Base-by-base conservation (phyloP, 2,888 invertebrate genomes). In the Schrankia costaestrigalis region DNA sequence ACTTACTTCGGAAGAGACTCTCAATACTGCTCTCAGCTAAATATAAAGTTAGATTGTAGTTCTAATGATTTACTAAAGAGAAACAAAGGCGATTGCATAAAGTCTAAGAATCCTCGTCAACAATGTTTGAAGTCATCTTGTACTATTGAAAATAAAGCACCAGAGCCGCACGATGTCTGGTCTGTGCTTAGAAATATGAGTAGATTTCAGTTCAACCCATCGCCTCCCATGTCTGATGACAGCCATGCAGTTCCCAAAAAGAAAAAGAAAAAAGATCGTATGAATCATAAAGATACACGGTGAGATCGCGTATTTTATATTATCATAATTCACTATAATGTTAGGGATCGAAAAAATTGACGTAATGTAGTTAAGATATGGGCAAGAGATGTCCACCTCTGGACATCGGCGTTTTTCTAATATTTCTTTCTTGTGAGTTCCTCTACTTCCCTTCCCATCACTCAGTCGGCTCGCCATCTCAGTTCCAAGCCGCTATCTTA, bases 131-230 rank as follows among this genome's bases (percentile, higher is more conserved):
- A 31, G 22, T 11, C 11, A 4, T 21, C 10, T 18, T 10, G 24
- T 17, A 4, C n/a, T 2, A 3, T 13, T 13, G 14, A 10, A 7
- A 22, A 43, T 23, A 15, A n/a, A 19, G 46, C 36, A 18, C 7
- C 8, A 12, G n/a, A 10, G 9, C 54, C 69, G 8, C 69, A 76
- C 33, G 76, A 83, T 41, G 75, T 84, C 11, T 86, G 86, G 86
- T 47, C 77, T n/a, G 58, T 81, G 11, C 63, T 86, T 7, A 71
- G 75, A 45, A 78, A 78, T 54, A 73, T 85, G 14, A 81, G 85
- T 33, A 65, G 66, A 44, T 78, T 81, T 46, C 81, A 77, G 36
- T 81, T 80, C 47, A 62, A 50, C 21, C 67, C 76, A 3, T 78
- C 81, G 9, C 82, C 82, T 10, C 74, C 75, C 0, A 48, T 71